phyloP scores from a whole-genome alignment of 2,888 invertebrate genomes.

The Temnothorax unifasciatus region DNA sequence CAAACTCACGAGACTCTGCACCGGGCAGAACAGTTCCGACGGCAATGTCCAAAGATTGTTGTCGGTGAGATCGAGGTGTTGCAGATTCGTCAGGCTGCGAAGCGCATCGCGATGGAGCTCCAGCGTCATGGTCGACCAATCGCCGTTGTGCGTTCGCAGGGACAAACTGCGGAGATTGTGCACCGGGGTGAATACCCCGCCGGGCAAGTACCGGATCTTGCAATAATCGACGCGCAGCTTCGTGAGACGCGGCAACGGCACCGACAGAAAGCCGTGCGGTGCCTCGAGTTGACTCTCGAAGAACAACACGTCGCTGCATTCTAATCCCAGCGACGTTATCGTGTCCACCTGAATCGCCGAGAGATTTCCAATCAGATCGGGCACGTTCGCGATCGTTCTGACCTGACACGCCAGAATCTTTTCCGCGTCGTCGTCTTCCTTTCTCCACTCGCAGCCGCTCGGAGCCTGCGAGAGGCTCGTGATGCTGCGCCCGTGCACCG shows the following conservation, averaged over 20 bases:
- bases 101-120: slow-evolving; percentile 92
- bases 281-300: slow-evolving; percentile 89
- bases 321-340: slow-evolving; percentile 90
- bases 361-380: slow-evolving; percentile 90
- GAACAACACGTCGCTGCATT: slow-evolving; percentile 92
- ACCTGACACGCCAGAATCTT: slow-evolving; percentile 90
- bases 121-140: slow-evolving; percentile 93
- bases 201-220: slow-evolving; percentile 92
- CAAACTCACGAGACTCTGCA: slow-evolving; percentile 90
- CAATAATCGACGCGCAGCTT: slow-evolving; percentile 92
- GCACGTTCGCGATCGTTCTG: slow-evolving; percentile 91
- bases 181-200: slow-evolving; percentile 90
- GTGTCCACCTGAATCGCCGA: slow-evolving; percentile 90
- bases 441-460: slow-evolving; percentile 91
- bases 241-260: slow-evolving; percentile 89
- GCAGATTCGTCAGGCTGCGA: slow-evolving; percentile 90
- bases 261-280: slow-evolving; percentile 87
- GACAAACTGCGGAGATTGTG: slow-evolving; percentile 90
- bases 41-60: slow-evolving; percentile 93
- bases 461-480: slow-evolving; percentile 88
- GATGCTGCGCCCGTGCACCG: slow-evolving; percentile 80
- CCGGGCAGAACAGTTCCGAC: slow-evolving; percentile 91
- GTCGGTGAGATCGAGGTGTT: slow-evolving; percentile 91
- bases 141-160: slow-evolving; percentile 92
- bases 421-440: slow-evolving; percentile 86